A percentile compares a stretch with the other conserved stretches of the same genome.
Conservation (phyloP, 1,140 invertebrate species). For the Ptiloglossa arizonensis region DNA sequence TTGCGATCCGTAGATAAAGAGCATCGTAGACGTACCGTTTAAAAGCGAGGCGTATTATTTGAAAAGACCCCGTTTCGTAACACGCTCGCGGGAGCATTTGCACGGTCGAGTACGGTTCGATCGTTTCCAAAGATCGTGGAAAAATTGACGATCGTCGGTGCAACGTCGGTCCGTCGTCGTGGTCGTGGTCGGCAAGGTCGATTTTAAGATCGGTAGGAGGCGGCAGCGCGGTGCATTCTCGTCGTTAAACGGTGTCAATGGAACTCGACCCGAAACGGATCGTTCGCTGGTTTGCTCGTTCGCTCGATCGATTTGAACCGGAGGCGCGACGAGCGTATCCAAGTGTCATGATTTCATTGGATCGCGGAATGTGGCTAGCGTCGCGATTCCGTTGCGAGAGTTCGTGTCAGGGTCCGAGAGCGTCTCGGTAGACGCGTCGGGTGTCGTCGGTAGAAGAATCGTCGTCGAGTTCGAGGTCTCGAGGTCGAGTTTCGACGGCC, state of each 20-base stretch:
- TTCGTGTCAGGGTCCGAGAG: slow-evolving; percentile 22
- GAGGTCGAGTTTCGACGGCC: slow-evolving; percentile 29
- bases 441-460: not conserved
- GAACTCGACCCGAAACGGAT: slow-evolving; percentile 30
- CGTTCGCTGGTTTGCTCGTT: no score
- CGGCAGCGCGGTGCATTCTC: not conserved
- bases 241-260: slow-evolving; percentile 46
- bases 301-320: slow-evolving; percentile 20
- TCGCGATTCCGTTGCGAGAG: not conserved
- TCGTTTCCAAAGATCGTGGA: no score
- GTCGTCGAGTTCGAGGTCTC: slow-evolving; percentile 35
- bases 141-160: not conserved
- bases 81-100: no score
- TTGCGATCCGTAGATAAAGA: no score
- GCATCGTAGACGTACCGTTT: no score
- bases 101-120: no score
- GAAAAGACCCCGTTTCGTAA: no score
- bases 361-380: not conserved
- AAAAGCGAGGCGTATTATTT: no score
- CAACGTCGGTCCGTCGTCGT: no score
- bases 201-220: not conserved
- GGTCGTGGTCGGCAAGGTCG: no score
- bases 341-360: slow-evolving; percentile 48
- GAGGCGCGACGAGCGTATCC: not conserved
- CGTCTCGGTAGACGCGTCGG: not conserved